Evolutionary conservation across 1,140 invertebrate genomes (phyloP).

Genomic region (Lepidostoma basale): DNA sequence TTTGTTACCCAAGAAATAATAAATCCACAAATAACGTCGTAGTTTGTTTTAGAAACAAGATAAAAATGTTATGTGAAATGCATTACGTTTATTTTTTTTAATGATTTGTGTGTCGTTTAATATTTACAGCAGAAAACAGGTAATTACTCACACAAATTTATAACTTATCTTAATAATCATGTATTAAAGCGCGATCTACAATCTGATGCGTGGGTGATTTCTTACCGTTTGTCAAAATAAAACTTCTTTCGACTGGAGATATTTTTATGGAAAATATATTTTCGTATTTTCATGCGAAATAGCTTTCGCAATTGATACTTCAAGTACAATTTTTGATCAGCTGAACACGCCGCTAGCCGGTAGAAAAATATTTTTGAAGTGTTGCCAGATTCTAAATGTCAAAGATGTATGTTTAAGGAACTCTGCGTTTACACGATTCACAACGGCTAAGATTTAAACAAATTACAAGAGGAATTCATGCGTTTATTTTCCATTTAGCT

Average conservation of each 20-base stretch:
- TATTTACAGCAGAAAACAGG: neutral
- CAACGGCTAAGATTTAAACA: too few relatives aligned
- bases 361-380: too few relatives aligned
- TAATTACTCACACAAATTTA: neutral
- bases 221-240: neutral
- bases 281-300: neutral
- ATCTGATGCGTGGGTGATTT: neutral
- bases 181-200: neutral
- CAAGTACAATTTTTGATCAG: too few relatives aligned
- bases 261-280: neutral
- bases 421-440: too few relatives aligned
- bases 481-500: too few relatives aligned
- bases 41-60: slow-evolving; percentile 13
- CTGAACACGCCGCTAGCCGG: neutral
- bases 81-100: neutral
- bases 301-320: neutral
- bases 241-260: neutral
- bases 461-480: too few relatives aligned
- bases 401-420: too few relatives aligned
- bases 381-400: neutral
- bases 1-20: neutral
- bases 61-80: neutral
- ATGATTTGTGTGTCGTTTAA: neutral
- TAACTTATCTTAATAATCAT: neutral
- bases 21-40: neutral